phyloP scores from a whole-genome alignment of 2,888 invertebrate genomes.

The Kryphioiulus occultus region DNA sequence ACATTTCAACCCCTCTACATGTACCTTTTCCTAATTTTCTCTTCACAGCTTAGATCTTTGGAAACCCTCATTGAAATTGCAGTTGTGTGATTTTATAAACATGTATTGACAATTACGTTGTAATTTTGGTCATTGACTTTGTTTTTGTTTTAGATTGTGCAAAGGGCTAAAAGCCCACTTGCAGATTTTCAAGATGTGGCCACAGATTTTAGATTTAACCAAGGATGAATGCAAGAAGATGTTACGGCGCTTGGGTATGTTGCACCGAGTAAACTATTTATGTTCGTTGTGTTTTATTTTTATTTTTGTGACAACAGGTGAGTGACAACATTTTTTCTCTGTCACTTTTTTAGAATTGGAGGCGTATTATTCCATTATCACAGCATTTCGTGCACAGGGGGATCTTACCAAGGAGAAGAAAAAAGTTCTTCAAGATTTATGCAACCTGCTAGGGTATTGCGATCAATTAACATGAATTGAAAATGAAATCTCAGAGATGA shows the following conservation, averaged over 20 bases:
- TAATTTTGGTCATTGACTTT: neutral
- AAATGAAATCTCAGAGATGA: neutral
- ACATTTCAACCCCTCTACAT: no score
- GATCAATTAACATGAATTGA: neutral
- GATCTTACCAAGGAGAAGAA: constrained; percentile 83
- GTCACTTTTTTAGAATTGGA: constrained; percentile 76
- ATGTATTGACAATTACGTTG: neutral
- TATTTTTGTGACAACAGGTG: neutral
- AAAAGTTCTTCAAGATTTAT: constrained; percentile 82
- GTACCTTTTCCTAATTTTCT: no score
- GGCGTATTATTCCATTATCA: constrained; percentile 88
- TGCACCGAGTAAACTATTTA: neutral
- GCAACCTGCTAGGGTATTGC: constrained; percentile 69
- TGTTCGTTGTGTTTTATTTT: constrained; percentile 45
- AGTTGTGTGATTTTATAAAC: neutral
- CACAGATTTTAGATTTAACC: constrained; percentile 80
- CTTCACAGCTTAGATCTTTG: no score
- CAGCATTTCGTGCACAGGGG: constrained; percentile 92
- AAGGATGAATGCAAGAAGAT: constrained; percentile 88
- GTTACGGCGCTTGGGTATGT: constrained; percentile 83
- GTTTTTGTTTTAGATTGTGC: neutral
- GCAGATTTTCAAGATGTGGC: constrained; percentile 64
- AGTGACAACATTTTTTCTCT: neutral
- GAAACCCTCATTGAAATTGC: no score
- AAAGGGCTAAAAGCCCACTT: neutral